Conservation (phyloP, 37 sponge, comb jelly and placozoan species). For the Agelas oroides region DNA sequence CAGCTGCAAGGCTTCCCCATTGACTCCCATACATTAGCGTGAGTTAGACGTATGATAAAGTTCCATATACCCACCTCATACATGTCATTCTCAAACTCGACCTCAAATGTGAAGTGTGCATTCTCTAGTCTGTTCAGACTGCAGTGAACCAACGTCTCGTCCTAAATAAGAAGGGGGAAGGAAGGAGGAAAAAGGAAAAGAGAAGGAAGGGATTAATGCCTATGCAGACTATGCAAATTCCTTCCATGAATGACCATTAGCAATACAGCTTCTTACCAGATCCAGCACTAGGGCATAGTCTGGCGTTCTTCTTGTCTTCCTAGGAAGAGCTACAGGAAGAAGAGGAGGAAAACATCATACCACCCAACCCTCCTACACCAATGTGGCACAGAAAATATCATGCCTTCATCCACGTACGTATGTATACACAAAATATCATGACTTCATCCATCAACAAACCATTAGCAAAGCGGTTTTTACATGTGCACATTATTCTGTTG, state of each 20-base stretch:
- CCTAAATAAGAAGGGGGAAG: conserved; percentile 43
- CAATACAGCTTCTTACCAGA: conserved; percentile 87
- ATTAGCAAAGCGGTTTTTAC: background rate
- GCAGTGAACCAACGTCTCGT: conserved; percentile 97
- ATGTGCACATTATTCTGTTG: no score
- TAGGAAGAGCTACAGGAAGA: conserved; percentile 69
- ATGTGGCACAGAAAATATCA: background rate
- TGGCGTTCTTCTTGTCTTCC: conserved; percentile 88
- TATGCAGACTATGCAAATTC: no score
- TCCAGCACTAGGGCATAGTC: conserved; percentile 86
- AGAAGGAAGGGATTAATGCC: no score
- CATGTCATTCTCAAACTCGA: conserved; percentile 57
- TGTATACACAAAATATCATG: background rate
- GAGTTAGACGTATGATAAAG: no score
- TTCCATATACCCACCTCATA: conserved; percentile 74
- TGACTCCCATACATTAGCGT: no score
- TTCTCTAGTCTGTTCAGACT: conserved; percentile 78
- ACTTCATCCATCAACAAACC: background rate
- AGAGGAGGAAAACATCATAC: background rate
- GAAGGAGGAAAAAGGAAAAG: no score
- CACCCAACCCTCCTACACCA: background rate
- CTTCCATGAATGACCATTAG: no score
- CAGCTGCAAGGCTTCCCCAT: no score
- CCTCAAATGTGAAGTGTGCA: conserved; percentile 78
- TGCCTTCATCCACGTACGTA: background rate